Conservation (phyloP, 2,888 invertebrate species). For the Hypercompe scribonia region DNA sequence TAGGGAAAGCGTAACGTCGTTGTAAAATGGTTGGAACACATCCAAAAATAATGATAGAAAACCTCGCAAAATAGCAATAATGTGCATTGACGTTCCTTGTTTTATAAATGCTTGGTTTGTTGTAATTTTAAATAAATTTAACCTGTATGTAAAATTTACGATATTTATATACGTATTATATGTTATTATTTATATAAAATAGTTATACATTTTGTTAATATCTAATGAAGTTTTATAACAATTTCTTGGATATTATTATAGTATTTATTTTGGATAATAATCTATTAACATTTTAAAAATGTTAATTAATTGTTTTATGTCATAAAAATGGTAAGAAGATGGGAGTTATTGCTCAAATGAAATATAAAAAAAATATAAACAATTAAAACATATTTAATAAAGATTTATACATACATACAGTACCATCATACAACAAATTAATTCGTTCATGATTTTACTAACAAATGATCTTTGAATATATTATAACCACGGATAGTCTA, state of each 20-base stretch:
- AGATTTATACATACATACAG: background rate
- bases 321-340: background rate
- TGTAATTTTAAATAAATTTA: conserved; percentile 49
- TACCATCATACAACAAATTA: background rate
- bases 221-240: too few relatives aligned
- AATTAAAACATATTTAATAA: background rate
- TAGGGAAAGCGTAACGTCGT: conserved; percentile 84
- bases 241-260: background rate
- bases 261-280: too few relatives aligned
- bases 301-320: background rate
- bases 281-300: background rate
- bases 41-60: conserved; percentile 84
- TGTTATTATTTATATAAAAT: too few relatives aligned
- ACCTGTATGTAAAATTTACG: conserved; percentile 25
- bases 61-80: conserved; percentile 73
- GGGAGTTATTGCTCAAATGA: background rate
- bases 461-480: background rate
- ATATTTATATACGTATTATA: too few relatives aligned
- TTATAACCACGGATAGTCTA: too few relatives aligned
- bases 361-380: background rate
- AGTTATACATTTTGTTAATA: conserved; percentile 23
- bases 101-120: conserved; percentile 44
- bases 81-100: conserved; percentile 63
- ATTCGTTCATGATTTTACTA: background rate
- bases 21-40: conserved; percentile 79